A percentile compares a stretch with the other conserved stretches of the same genome.
Conservation (phyloP, 2,797 vertebrate genomes). For the Garrulus glandarius region DNA sequence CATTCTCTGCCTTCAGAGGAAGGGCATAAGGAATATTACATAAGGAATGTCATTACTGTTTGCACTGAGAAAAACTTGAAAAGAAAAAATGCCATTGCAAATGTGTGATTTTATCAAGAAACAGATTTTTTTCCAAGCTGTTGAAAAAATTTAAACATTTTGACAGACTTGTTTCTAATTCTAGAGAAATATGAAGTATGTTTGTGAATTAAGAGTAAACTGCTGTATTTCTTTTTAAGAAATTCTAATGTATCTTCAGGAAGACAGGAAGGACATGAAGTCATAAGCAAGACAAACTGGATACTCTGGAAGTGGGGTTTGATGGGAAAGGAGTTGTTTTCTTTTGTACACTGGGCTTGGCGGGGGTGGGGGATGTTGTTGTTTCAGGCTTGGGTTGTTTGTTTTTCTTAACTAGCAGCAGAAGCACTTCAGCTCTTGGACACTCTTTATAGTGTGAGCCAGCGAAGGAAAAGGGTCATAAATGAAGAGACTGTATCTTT, state of each 20-base stretch:
- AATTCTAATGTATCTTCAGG: background rate
- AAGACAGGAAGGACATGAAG: background rate
- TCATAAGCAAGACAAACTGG: background rate
- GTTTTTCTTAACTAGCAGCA: background rate
- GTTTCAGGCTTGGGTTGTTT: background rate
- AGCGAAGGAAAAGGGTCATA: background rate
- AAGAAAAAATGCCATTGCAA: background rate
- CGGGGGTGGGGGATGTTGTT: rapidly evolving
- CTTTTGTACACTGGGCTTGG: background rate
- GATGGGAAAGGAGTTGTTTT: background rate
- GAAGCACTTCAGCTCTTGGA: background rate
- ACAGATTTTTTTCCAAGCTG: background rate
- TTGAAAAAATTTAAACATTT: background rate
- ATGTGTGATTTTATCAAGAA: background rate
- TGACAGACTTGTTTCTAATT: background rate
- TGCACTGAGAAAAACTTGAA: background rate
- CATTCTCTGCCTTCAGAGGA: background rate
- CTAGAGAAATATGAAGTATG: background rate
- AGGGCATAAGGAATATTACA: background rate
- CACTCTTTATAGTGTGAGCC: background rate
- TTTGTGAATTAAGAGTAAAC: background rate
- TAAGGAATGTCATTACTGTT: background rate
- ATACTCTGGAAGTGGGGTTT: background rate
- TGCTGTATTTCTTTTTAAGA: background rate
- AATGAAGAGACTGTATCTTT: background rate